Percentiles rank a stretch among this genome's conserved stretches.
Evolutionary conservation across 2,888 invertebrate genomes (phyloP).

Genomic region (Achlya flavicornis): DNA sequence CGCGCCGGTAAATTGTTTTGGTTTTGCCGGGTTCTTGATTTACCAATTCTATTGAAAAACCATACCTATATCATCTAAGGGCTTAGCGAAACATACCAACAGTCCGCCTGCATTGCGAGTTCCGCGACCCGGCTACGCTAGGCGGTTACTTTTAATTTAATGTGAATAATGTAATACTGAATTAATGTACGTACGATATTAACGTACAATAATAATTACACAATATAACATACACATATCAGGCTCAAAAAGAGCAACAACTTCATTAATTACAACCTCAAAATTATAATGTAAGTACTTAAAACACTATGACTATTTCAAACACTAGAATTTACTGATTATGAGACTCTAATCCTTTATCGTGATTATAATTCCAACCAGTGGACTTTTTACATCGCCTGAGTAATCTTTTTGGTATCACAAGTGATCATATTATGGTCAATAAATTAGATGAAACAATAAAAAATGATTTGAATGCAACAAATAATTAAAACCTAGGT

Average conservation of each 20-base stretch:
- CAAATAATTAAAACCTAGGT: not conserved
- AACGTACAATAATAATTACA: constrained; percentile 32
- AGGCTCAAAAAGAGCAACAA: constrained; percentile 54
- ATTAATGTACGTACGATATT: not conserved
- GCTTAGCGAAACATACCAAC: not conserved
- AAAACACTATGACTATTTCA: constrained; percentile 56
- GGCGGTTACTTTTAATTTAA: not conserved
- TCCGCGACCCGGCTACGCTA: not conserved
- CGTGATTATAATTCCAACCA: constrained; percentile 25
- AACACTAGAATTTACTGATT: constrained; percentile 50
- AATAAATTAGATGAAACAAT: constrained; percentile 16
- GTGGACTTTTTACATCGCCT: constrained; percentile 15
- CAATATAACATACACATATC: constrained; percentile 29
- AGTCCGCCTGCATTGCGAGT: not conserved
- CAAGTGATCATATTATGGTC: constrained; percentile 11
- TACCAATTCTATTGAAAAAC: too few species aligned
- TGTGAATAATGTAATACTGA: not conserved
- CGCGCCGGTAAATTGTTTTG: not conserved
- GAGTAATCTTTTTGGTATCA: constrained; percentile 18
- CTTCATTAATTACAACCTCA: constrained; percentile 32
- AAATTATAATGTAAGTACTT: constrained; percentile 36
- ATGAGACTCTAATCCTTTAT: constrained; percentile 62
- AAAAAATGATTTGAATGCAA: not conserved
- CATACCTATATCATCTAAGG: not conserved
- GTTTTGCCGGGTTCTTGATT: too few species aligned